Evolutionary conservation across 1,140 invertebrate species (phyloP).

Genomic region (Drosophila watanabei): DNA sequence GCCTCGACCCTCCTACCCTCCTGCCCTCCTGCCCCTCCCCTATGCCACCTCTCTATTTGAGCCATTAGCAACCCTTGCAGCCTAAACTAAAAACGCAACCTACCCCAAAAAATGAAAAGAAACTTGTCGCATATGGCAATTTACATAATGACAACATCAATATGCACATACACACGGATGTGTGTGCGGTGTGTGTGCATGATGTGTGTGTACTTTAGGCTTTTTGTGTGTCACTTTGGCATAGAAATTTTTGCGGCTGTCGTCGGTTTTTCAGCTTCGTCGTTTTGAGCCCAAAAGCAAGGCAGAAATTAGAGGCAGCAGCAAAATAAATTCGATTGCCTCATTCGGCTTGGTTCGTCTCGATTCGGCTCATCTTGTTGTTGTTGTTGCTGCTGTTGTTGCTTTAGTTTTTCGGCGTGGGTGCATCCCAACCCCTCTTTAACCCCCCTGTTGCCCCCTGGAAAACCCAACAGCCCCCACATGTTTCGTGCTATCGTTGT

Average conservation of each 20-base stretch:
- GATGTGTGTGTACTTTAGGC: slow-evolving; percentile 37
- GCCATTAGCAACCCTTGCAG: slow-evolving; percentile 66
- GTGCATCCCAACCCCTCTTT: slow-evolving; percentile 40
- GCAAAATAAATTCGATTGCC: slow-evolving; percentile 81
- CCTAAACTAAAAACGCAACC: slow-evolving; percentile 66
- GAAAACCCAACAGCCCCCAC: slow-evolving; percentile 15
- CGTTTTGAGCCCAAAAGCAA: slow-evolving; percentile 33
- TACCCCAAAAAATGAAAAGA: slow-evolving; percentile 72
- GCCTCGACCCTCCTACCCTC: background rate
- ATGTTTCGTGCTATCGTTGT: slow-evolving; percentile 79
- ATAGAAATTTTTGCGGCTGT: slow-evolving; percentile 78
- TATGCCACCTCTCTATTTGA: background rate
- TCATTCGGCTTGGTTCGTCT: slow-evolving; percentile 64
- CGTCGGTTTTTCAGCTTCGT: slow-evolving; percentile 57
- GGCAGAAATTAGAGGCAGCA: slow-evolving; percentile 70
- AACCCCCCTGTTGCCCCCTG: background rate
- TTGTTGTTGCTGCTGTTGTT: slow-evolving; percentile 40
- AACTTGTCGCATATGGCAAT: slow-evolving; percentile 72
- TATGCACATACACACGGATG: slow-evolving; percentile 12
- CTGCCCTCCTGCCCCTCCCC: background rate
- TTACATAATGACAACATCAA: slow-evolving; percentile 80
- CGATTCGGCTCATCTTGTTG: slow-evolving; percentile 63
- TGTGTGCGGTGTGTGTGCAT: slow-evolving; percentile 3
- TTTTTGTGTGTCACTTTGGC: slow-evolving; percentile 81
- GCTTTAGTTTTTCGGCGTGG: slow-evolving; percentile 66